Evolutionary conservation across 1,140 invertebrate species (phyloP), one percentile per base, ranked within the genome.

Genomic region (Sinonovacula constricta): DNA sequence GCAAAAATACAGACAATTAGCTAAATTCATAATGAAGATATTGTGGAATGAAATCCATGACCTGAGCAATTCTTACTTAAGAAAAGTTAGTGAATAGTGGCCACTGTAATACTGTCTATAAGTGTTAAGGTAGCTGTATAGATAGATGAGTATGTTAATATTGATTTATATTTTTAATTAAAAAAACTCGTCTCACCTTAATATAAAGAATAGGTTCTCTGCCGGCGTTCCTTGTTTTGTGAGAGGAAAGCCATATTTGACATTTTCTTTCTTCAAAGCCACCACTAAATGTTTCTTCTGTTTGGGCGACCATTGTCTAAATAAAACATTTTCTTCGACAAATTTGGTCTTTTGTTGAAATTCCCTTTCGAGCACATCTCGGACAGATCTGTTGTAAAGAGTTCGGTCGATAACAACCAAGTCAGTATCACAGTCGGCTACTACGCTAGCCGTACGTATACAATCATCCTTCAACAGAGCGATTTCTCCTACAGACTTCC

Each of bases 401-500:
- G 83, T 67, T 57, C 83, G 51, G 79, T 88, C 82, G 10, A 90
- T 87, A 0, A 89, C 86, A 36, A 90, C 75, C 15, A 90, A 68
- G 70, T 89, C 86, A 0, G 86, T 86, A 7, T 77, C 72, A 14
- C 82, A 81, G 53, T 90, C 87, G 3, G 85, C 86, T 4, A 90
- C 86, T 18, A 90, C 87, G 49, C 86, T 86, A 0, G 89, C 89
- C 10, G 85, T 89, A 30, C 89, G 81, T 18, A 88, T 79, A 68
- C 87, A 88, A 53, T 89, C 85, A 30, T 86, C 83, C 30, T 86
- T 89, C 1, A 90, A 83, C 0, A 90, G 72, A 7, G 89, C 89
- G 7, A 90, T 77, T 70, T 90, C 89, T 18, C 89, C 89, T 63
- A 90, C 87, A 22, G 82, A 84, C 33, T 88, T 85, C 12, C 89